phyloP scores from a whole-genome alignment of 1,140 invertebrate species.

The Trichoplusia ni region DNA sequence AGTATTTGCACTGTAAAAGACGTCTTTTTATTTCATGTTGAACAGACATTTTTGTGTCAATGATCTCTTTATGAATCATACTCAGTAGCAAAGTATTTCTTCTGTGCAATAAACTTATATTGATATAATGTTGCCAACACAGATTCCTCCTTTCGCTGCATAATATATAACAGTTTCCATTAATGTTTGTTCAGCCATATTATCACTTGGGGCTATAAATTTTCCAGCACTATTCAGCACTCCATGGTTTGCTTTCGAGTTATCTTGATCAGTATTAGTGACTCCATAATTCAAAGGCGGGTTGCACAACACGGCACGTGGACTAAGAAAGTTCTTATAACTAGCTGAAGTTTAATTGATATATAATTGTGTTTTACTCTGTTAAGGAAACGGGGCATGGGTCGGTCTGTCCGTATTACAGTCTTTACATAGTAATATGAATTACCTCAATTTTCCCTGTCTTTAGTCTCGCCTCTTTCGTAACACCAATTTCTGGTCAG shows the following conservation, averaged over 20 bases:
- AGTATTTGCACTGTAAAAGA: no score
- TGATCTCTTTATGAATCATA: no score
- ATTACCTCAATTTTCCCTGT: not conserved
- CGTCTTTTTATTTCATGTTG: no score
- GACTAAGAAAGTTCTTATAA: slow-evolving; percentile 59
- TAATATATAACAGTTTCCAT: slow-evolving; percentile 21
- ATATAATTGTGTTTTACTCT: slow-evolving; percentile 40
- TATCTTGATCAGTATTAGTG: slow-evolving; percentile 66
- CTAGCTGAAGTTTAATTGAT: slow-evolving; percentile 55
- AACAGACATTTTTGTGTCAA: no score
- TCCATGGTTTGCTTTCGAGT: slow-evolving; percentile 48
- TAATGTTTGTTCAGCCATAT: slow-evolving; percentile 32
- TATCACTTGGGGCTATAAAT: slow-evolving; percentile 62
- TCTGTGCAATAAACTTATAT: no score
- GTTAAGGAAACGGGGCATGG: slow-evolving; percentile 15
- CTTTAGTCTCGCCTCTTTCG: not conserved
- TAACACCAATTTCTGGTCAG: not conserved
- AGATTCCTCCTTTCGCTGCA: slow-evolving; percentile 21
- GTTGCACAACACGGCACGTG: slow-evolving; percentile 63
- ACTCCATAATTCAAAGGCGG: slow-evolving; percentile 59
- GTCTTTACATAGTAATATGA: slow-evolving; percentile 2
- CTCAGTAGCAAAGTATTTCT: no score
- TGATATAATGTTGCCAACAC: slow-evolving; percentile 4
- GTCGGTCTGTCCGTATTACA: slow-evolving; percentile 7
- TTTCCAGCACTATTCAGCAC: slow-evolving; percentile 37